Conservation (phyloP, 2,113 vertebrate genomes). For the Corydoras sp. region DNA sequence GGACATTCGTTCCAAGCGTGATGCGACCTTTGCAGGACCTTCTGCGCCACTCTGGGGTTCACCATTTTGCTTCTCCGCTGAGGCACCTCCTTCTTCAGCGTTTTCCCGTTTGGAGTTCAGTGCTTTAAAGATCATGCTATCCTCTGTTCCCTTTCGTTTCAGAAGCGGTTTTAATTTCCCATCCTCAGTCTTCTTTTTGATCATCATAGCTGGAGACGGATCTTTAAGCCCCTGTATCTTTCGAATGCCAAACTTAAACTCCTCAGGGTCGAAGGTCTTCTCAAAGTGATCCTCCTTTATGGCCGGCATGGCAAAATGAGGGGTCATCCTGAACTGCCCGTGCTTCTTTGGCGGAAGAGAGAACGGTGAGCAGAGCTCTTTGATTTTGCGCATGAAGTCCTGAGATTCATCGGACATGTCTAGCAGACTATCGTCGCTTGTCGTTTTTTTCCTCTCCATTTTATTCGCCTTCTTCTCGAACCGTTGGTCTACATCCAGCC, state of each 20-base stretch:
- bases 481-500: conserved; percentile 58
- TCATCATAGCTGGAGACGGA: conserved; percentile 67
- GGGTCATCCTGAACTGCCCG: conserved; percentile 66
- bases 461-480: conserved; percentile 48
- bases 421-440: conserved; percentile 66
- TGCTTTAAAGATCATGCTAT: conserved; percentile 70
- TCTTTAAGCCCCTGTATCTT: conserved; percentile 62
- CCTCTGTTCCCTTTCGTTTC: conserved; percentile 68
- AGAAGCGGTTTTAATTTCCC: conserved; percentile 59
- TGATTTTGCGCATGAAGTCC: conserved; percentile 83
- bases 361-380: conserved; percentile 75
- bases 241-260: conserved; percentile 82
- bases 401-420: conserved; percentile 77
- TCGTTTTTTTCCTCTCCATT: conserved; percentile 52
- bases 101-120: conserved; percentile 44
- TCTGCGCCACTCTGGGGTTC: conserved; percentile 25
- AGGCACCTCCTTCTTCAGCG: conserved; percentile 22
- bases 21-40: conserved; percentile 56
- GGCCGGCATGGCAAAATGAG: conserved; percentile 79
- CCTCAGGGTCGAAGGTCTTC: conserved; percentile 77
- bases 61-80: conserved; percentile 36
- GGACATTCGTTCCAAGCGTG: conserved; percentile 79
- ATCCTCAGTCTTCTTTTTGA: conserved; percentile 75
- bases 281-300: conserved; percentile 87
- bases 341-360: conserved; percentile 81